Evolutionary conservation across 2,113 vertebrate species (phyloP).

Genomic region (Austrofundulus limnaeus): DNA sequence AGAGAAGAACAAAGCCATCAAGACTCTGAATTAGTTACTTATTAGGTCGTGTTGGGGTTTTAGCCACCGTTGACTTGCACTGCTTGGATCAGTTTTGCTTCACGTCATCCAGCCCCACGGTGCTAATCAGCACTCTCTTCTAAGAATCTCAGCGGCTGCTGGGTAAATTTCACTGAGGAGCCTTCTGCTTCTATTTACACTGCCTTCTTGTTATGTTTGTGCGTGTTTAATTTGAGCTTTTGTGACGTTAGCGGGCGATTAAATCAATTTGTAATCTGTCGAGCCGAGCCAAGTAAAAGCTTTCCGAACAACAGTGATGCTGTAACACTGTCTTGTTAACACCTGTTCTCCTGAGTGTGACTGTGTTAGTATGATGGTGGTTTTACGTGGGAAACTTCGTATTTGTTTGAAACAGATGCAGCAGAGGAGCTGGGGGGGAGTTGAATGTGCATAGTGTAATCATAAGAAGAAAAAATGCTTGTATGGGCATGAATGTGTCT

Average conservation of each 20-base stretch:
- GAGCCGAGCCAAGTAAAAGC: conserved; percentile 6
- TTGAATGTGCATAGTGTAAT: background rate
- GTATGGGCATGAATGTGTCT: background rate
- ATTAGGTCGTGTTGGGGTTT: background rate
- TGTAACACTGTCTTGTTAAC: conserved; percentile 11
- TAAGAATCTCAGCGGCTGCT: background rate
- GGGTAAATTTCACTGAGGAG: conserved; percentile 1
- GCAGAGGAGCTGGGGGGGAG: background rate
- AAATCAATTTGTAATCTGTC: conserved; percentile 19
- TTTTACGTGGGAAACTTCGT: background rate
- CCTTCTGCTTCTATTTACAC: conserved; percentile 15
- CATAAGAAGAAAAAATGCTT: background rate
- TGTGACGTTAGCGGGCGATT: conserved; percentile 5
- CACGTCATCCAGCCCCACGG: background rate
- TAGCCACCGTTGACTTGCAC: background rate
- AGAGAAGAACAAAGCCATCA: too few species aligned
- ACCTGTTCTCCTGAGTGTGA: conserved; percentile 35
- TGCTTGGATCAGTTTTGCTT: conserved; percentile 1
- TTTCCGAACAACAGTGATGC: conserved; percentile 2
- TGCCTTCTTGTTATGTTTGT: conserved; percentile 4
- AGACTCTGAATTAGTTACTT: too few species aligned
- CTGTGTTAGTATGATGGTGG: conserved; percentile 1
- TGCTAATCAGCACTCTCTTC: background rate
- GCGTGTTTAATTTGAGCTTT: conserved; percentile 5
- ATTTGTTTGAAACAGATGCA: background rate